A percentile compares a stretch with the other conserved stretches of the same genome.
phyloP scores from a whole-genome alignment of 2,888 invertebrate genomes.

The Panopea generosa region DNA sequence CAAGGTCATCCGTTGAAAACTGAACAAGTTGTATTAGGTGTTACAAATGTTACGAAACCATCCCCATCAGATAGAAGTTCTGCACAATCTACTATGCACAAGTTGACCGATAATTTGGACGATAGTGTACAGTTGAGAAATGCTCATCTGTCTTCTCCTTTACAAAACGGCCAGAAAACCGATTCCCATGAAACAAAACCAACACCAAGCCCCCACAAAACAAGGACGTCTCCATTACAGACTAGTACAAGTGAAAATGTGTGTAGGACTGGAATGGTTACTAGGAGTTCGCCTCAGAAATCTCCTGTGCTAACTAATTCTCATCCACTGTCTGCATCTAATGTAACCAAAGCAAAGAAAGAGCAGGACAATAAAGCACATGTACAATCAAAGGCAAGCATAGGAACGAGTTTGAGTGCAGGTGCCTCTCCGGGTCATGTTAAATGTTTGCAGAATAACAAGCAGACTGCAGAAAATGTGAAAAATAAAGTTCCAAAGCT shows the following conservation, averaged over 20 bases:
- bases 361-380: slow-evolving; percentile 17
- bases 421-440: slow-evolving; percentile 12
- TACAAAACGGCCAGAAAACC: background rate
- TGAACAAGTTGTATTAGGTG: background rate
- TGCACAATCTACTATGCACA: slow-evolving; percentile 32
- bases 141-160: slow-evolving; percentile 37
- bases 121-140: slow-evolving; percentile 73
- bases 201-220: slow-evolving; percentile 2
- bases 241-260: slow-evolving; percentile 53
- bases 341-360: slow-evolving; percentile 8
- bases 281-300: slow-evolving; percentile 55
- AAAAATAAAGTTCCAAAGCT: slow-evolving; percentile 28
- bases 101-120: slow-evolving; percentile 60
- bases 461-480: slow-evolving; percentile 41
- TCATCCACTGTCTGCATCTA: slow-evolving; percentile 4
- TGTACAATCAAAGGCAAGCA: background rate
- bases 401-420: background rate
- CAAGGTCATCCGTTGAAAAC: background rate
- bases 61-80: slow-evolving; percentile 11
- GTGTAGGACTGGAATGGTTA: slow-evolving; percentile 48
- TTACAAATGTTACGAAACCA: slow-evolving; percentile 21
- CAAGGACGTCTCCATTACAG: slow-evolving; percentile 46
- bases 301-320: slow-evolving; percentile 17
- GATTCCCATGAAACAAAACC: slow-evolving; percentile 14
- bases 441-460: slow-evolving; percentile 53